Conservation (phyloP, 2,888 invertebrate species). For the Thymelicus sylvestris region DNA sequence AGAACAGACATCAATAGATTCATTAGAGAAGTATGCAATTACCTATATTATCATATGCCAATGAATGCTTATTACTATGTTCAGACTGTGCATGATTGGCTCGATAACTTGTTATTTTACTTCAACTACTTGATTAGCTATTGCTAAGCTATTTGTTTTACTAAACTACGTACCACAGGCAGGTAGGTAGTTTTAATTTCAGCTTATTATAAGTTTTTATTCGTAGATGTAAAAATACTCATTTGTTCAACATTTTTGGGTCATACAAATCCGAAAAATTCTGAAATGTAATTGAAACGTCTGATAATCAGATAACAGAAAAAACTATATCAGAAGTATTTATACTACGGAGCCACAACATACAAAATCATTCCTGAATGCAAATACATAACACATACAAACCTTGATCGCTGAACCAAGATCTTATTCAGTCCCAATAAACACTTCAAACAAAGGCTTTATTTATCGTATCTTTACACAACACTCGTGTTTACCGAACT, state of each 20-base stretch:
- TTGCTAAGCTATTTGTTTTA: background rate
- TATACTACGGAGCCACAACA: conserved; percentile 32
- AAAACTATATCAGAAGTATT: too few species aligned
- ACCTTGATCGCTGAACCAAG: conserved; percentile 46
- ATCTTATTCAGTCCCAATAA: conserved; percentile 54
- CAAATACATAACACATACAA: conserved; percentile 50
- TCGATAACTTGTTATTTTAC: background rate
- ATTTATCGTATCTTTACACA: conserved; percentile 49
- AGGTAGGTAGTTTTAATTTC: too few species aligned
- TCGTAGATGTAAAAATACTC: too few species aligned
- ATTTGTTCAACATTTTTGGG: too few species aligned
- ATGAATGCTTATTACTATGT: background rate
- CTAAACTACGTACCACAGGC: too few species aligned
- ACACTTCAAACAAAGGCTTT: conserved; percentile 59
- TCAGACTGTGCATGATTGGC: background rate
- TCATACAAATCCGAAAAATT: too few species aligned
- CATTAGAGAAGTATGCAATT: conserved; percentile 23
- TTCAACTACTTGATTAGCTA: background rate
- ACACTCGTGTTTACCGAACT: conserved; percentile 49
- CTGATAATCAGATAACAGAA: too few species aligned
- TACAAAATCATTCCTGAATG: conserved; percentile 39
- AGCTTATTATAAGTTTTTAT: too few species aligned
- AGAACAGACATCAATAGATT: conserved; percentile 5
- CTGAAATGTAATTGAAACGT: too few species aligned
- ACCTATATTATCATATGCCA: conserved; percentile 6